phyloP scores from a whole-genome alignment of 2,888 invertebrate genomes.

The Phaedon cochleariae region DNA sequence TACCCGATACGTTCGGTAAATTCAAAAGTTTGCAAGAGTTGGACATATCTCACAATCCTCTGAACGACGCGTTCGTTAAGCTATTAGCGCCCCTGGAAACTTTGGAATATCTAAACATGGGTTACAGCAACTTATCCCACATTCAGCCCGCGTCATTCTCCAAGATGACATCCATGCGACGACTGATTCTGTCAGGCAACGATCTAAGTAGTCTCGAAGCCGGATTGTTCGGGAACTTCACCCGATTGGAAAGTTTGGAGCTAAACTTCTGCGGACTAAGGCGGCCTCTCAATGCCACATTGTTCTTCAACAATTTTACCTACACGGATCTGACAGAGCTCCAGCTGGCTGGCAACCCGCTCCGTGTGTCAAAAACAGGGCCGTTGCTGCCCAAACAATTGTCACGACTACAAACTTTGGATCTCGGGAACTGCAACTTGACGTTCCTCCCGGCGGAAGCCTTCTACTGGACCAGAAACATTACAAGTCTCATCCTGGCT shows the following conservation, averaged over 20 bases:
- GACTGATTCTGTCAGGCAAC: constrained; percentile 74
- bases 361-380: constrained; percentile 68
- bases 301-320: constrained; percentile 72
- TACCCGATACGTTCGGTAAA: constrained; percentile 74
- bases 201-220: constrained; percentile 72
- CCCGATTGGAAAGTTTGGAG: constrained; percentile 72
- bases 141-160: constrained; percentile 73
- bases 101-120: constrained; percentile 76
- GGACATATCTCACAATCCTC: constrained; percentile 76
- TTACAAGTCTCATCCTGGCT: constrained; percentile 70
- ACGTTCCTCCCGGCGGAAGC: constrained; percentile 68
- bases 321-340: constrained; percentile 73
- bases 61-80: constrained; percentile 73
- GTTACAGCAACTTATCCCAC: constrained; percentile 73
- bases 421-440: constrained; percentile 73
- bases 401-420: constrained; percentile 70
- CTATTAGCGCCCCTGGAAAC: constrained; percentile 72
- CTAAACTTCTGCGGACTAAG: constrained; percentile 74
- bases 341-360: constrained; percentile 73
- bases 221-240: constrained; percentile 74
- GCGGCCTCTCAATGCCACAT: constrained; percentile 70
- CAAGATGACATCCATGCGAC: constrained; percentile 73
- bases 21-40: constrained; percentile 73
- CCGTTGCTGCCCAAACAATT: constrained; percentile 72
- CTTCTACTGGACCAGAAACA: constrained; percentile 69